Conservation (phyloP, 2,888 invertebrate genomes). For the Melanchra persicariae region DNA sequence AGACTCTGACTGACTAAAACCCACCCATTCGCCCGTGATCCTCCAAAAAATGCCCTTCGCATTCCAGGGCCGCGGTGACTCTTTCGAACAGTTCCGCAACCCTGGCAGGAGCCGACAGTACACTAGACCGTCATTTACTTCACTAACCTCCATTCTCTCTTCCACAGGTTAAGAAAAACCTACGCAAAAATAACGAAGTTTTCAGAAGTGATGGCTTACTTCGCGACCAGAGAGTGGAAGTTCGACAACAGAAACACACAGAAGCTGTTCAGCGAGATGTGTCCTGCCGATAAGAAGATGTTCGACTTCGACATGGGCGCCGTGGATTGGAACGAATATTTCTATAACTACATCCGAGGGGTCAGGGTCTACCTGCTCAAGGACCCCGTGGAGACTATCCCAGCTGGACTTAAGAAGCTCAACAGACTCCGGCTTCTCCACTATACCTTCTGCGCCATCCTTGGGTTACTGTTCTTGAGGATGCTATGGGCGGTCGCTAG, state of each 20-base stretch:
- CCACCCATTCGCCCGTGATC: too few relatives aligned
- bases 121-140: neutral
- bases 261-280: slow-evolving; percentile 88
- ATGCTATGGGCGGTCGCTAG: slow-evolving; percentile 69
- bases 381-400: slow-evolving; percentile 93
- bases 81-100: too few relatives aligned
- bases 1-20: too few relatives aligned
- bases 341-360: slow-evolving; percentile 93
- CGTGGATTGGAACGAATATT: slow-evolving; percentile 93
- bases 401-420: slow-evolving; percentile 89
- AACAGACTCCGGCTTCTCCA: slow-evolving; percentile 72
- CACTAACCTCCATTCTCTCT: neutral
- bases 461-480: slow-evolving; percentile 69
- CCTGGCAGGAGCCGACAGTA: too few relatives aligned
- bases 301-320: slow-evolving; percentile 92
- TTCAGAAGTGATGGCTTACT: slow-evolving; percentile 93
- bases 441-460: slow-evolving; percentile 67
- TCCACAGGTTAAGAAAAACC: slow-evolving; percentile 92
- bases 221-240: slow-evolving; percentile 93
- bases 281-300: slow-evolving; percentile 89
- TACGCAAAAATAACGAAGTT: slow-evolving; percentile 94
- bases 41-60: too few relatives aligned
- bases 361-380: slow-evolving; percentile 94
- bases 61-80: too few relatives aligned
- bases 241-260: slow-evolving; percentile 92